phyloP scores from a whole-genome alignment of 2,888 invertebrate species.

The Callyntrura sp. region DNA sequence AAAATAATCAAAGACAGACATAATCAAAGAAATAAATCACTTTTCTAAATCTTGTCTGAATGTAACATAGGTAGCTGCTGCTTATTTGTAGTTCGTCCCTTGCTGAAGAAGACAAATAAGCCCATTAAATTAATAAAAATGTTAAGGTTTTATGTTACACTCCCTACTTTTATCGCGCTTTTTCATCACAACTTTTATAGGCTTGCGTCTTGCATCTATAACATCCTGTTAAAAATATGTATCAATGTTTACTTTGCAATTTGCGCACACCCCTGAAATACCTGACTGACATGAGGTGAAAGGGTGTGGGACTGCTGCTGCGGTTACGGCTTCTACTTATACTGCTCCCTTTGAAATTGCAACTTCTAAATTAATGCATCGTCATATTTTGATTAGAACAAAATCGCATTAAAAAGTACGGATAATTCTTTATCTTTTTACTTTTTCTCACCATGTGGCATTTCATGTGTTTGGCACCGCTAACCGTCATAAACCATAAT shows the following conservation, averaged over 20 bases:
- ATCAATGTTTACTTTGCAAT: neutral
- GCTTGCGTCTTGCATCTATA: too few relatives aligned
- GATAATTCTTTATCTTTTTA: constrained; percentile 30
- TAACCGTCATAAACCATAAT: neutral
- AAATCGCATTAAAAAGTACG: constrained; percentile 35
- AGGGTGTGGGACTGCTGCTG: neutral
- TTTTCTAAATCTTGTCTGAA: constrained; percentile 61
- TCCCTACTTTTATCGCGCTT: neutral
- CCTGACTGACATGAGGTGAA: neutral
- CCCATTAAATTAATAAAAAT: neutral
- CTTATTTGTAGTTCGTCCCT: too few relatives aligned
- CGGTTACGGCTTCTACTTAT: too few relatives aligned
- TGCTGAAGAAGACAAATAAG: neutral
- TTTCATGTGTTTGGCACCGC: neutral
- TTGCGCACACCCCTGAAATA: neutral
- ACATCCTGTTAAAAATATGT: constrained; percentile 21
- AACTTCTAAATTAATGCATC: constrained; percentile 4
- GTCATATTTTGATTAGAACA: neutral
- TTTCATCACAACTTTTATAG: neutral
- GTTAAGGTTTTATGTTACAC: neutral
- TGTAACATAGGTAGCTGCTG: too few relatives aligned
- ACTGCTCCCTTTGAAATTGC: neutral
- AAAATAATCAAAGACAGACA: constrained; percentile 45
- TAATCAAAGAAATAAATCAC: constrained; percentile 72
- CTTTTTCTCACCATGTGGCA: constrained; percentile 27